Conservation (phyloP, 2,797 vertebrate genomes). For the Pagetopsis macropterus region DNA sequence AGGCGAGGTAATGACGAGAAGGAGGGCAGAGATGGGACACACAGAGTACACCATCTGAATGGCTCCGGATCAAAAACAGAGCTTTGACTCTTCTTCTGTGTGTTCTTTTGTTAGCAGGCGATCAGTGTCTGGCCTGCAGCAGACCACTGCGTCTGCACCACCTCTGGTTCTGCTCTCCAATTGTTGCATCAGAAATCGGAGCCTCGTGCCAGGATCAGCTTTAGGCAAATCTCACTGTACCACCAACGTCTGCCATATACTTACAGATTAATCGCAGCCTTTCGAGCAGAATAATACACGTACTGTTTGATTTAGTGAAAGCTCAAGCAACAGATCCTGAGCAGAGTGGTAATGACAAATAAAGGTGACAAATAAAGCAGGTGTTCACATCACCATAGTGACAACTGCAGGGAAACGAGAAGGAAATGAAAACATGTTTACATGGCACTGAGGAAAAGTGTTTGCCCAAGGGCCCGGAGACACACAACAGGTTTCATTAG, state of each 20-base stretch:
- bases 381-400: conserved; percentile 67
- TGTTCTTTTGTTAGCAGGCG: conserved; percentile 72
- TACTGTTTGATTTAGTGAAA: conserved; percentile 6
- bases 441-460: conserved; percentile 50
- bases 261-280: conserved; percentile 36
- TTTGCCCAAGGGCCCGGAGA: conserved; percentile 62
- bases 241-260: conserved; percentile 6
- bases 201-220: conserved; percentile 53
- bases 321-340: conserved; percentile 20
- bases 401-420: conserved; percentile 61
- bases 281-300: neutral
- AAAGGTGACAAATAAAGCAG: conserved; percentile 57
- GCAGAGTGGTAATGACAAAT: conserved; percentile 3
- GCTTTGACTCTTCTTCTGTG: conserved; percentile 53
- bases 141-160: conserved; percentile 29
- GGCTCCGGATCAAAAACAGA: conserved; percentile 45
- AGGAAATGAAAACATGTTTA: conserved; percentile 81
- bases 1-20: conserved; percentile 28
- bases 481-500: conserved; percentile 54
- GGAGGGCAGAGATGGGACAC: conserved; percentile 13
- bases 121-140: conserved; percentile 70
- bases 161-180: conserved; percentile 49
- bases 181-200: conserved; percentile 70
- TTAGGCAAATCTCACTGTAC: conserved; percentile 46
- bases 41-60: conserved; percentile 19